Evolutionary conservation across 2,797 vertebrate genomes (phyloP).

Genomic region (Tapirus indicus): DNA sequence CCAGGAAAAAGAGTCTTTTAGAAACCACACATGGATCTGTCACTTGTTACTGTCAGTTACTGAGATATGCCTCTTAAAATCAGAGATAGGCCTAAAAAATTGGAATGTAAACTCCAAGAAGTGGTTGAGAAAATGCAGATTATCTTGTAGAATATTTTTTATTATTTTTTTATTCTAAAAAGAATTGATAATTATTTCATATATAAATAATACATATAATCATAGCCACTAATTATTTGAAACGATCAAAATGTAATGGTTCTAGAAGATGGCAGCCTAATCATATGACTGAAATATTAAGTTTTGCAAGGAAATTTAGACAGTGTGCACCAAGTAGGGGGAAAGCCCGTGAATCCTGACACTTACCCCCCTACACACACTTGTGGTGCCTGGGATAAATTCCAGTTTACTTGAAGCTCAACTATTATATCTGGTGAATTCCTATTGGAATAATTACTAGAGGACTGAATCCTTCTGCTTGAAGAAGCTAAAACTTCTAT

Average conservation of each 20-base stretch:
- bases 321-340: fast-evolving
- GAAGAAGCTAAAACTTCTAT: background rate
- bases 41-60: background rate
- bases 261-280: background rate
- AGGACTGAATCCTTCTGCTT: background rate
- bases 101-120: background rate
- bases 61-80: background rate
- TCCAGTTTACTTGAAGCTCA: background rate
- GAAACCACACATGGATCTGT: background rate
- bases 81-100: background rate
- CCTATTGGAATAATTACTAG: background rate
- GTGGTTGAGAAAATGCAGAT: background rate
- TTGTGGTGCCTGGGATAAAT: background rate
- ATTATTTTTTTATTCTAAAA: background rate
- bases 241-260: background rate
- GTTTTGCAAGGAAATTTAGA: background rate
- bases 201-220: background rate
- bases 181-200: background rate
- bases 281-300: background rate
- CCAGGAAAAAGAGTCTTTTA: background rate
- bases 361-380: fast-evolving
- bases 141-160: background rate
- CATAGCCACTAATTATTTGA: background rate
- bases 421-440: background rate
- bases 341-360: background rate